Evolutionary conservation across 2,797 vertebrate species (phyloP), one percentile per base, ranked within the genome.

Genomic region (Cygnus olor): DNA sequence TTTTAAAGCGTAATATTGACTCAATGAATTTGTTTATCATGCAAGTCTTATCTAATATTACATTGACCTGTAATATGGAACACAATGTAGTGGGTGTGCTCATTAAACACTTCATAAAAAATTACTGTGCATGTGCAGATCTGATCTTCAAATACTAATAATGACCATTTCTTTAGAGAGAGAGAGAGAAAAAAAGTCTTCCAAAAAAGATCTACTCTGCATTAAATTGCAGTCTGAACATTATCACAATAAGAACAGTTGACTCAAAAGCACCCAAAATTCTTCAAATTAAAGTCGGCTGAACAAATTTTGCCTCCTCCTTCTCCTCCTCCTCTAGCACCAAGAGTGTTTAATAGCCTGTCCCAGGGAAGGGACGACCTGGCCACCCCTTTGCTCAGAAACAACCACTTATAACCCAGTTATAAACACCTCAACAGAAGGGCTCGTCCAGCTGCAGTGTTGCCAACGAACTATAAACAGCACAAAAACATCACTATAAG

Each of bases 101-200:
- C 95, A 91, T 94, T 89, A 97, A 97, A 97, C 95, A 97, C 71
- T 96, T 96, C 76, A 97, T 69, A 81, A 97, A 97, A 97, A 96
- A 96, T 97, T 90, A 97, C 96, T 97, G 96, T 97, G 96, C 94
- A 96, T 98, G 97, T 98, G 97, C 96, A 97, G 96, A 94, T 97
- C 96, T 89, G 97, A 97, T 95, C 90, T 97, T 97, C 93, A 97
- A 97, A 97, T 97, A 96, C 95, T 94, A 93, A 94, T 90, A 96
- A 97, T 93, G 89, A 97, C 78, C 76, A 91, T 94, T 94, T 84
- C 11, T 69, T 83, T 78, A 65, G 42, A 11, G 5, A 1, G 4
- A 38, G 58, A 85, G 80, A 34, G 38, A 38, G 14, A 30, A 80
- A 90, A 70, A 92, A 93, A 76, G 73, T 86, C 83, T 96, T 95